Evolutionary conservation across 2,888 invertebrate genomes (phyloP).

Genomic region (Panzeria rudis): DNA sequence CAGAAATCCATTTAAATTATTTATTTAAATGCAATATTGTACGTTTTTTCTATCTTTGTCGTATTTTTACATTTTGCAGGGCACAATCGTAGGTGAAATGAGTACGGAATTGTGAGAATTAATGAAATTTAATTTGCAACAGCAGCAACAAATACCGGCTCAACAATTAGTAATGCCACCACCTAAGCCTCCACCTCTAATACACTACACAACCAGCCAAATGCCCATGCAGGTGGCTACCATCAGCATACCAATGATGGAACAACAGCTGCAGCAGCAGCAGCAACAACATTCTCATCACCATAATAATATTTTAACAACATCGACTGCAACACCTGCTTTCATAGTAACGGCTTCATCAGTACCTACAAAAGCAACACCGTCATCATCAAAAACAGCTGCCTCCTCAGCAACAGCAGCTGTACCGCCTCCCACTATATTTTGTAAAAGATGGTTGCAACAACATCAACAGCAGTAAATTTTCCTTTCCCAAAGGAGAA

Average conservation of each 20-base stretch:
- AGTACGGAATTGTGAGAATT: conserved; percentile 87
- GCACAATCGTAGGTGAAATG: conserved; percentile 86
- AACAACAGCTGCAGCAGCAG: conserved; percentile 24
- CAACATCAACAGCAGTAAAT: conserved; percentile 76
- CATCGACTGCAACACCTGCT: conserved; percentile 41
- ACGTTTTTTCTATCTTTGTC: background rate
- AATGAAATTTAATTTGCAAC: conserved; percentile 80
- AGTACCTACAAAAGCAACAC: conserved; percentile 54
- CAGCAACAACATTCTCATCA: background rate
- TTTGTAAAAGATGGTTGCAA: conserved; percentile 81
- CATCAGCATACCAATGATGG: conserved; percentile 62
- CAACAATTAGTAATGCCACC: conserved; percentile 68
- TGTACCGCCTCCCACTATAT: conserved; percentile 80
- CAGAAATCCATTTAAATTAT: conserved; percentile 39
- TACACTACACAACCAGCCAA: conserved; percentile 42
- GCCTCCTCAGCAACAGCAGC: conserved; percentile 71
- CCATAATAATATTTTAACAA: conserved; percentile 27
- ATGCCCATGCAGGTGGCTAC: conserved; percentile 70
- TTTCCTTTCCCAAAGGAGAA: background rate
- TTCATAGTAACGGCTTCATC: conserved; percentile 43
- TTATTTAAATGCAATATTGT: conserved; percentile 34
- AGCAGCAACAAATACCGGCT: conserved; percentile 67
- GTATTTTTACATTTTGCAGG: conserved; percentile 76
- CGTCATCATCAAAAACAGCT: conserved; percentile 69
- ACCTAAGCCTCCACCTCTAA: conserved; percentile 73